Conservation (phyloP, 2,797 vertebrate species). For the Psittacula echo region DNA sequence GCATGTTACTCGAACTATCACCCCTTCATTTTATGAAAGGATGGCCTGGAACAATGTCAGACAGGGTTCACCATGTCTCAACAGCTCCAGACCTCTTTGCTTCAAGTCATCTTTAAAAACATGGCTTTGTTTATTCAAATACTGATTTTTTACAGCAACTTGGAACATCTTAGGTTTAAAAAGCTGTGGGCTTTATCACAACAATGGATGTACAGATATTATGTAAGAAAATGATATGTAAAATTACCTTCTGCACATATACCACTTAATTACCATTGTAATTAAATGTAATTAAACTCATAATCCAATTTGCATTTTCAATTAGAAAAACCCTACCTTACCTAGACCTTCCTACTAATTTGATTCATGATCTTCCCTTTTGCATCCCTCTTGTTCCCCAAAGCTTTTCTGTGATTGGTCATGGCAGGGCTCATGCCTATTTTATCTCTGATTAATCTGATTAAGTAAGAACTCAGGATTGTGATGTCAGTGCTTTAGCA, state of each 20-base stretch:
- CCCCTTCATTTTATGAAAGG: not conserved
- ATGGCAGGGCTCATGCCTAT: not conserved
- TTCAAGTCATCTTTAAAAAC: not conserved
- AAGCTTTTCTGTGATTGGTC: not conserved
- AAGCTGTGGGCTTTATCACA: not conserved
- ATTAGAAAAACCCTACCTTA: not conserved
- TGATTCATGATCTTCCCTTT: not conserved
- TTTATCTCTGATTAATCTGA: constrained; percentile 53
- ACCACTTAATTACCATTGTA: not conserved
- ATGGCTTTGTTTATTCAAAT: not conserved
- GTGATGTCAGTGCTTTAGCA: constrained; percentile 38
- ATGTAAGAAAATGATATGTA: not conserved
- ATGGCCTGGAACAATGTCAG: not conserved
- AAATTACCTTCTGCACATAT: not conserved
- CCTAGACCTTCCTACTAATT: not conserved
- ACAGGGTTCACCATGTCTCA: not conserved
- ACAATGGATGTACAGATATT: not conserved
- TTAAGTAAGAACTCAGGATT: constrained; percentile 28
- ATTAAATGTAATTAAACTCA: not conserved
- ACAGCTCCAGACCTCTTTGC: not conserved
- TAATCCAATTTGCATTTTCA: not conserved
- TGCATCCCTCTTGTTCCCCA: not conserved
- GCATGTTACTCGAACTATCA: not conserved
- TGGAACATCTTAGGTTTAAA: not conserved
- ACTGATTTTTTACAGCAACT: not conserved